Evolutionary conservation across 2,797 vertebrate species (phyloP).

Genomic region (Hemibagrus guttatus): DNA sequence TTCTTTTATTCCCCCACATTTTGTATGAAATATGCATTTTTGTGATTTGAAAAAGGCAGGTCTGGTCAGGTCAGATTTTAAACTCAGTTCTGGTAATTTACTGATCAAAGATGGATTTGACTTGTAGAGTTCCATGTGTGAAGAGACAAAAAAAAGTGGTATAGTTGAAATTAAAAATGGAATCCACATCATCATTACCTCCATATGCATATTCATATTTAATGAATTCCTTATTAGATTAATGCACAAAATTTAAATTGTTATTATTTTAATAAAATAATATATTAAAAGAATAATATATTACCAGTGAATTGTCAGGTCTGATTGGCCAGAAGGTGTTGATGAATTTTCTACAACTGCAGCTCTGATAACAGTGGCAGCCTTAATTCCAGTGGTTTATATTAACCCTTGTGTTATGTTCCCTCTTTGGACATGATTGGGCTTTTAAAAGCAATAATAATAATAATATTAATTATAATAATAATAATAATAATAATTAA

Average conservation of each 20-base stretch:
- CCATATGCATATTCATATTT: background rate
- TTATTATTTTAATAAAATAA: background rate
- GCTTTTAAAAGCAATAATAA: too few relatives aligned
- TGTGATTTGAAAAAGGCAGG: background rate
- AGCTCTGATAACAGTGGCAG: background rate
- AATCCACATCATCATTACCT: background rate
- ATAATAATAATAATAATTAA: too few relatives aligned
- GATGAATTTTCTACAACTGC: background rate
- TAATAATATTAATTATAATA: too few relatives aligned
- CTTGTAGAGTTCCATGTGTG: background rate
- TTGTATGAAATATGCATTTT: constrained; percentile 14
- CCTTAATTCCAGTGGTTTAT: background rate
- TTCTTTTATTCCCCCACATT: background rate
- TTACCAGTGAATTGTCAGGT: background rate
- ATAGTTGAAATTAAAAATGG: background rate
- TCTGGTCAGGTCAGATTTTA: background rate
- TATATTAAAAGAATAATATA: too few relatives aligned
- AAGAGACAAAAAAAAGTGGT: background rate
- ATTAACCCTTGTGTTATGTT: too few relatives aligned
- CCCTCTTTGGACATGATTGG: too few relatives aligned
- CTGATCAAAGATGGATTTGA: background rate
- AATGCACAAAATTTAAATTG: background rate
- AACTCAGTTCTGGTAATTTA: background rate
- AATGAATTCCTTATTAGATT: background rate
- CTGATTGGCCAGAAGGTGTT: background rate